A percentile compares a stretch with the other conserved stretches of the same genome.
Evolutionary conservation across 2,797 vertebrate species (phyloP).

Genomic region (Hyperoplus immaculatus): DNA sequence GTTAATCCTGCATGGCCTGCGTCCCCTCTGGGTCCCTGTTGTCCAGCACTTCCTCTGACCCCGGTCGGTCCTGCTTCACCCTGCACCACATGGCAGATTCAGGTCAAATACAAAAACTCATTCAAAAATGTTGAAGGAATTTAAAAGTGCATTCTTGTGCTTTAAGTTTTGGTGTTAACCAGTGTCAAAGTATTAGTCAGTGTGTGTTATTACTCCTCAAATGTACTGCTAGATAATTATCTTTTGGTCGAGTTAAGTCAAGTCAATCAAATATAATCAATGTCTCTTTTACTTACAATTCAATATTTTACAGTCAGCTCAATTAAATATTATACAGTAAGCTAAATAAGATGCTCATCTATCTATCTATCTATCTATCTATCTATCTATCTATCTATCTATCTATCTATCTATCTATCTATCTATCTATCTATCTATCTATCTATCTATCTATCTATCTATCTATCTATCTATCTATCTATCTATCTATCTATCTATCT

Average conservation of each 20-base stretch:
- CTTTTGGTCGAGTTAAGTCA: no score
- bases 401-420: no score
- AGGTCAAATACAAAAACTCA: not conserved
- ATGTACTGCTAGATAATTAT: not conserved
- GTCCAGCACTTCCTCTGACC: constrained; percentile 91
- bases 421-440: no score
- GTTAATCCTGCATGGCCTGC: constrained; percentile 87
- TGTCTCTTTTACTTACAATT: not conserved
- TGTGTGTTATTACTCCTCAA: not conserved
- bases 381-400: no score
- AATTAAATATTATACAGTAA: not conserved
- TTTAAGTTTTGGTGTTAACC: not conserved
- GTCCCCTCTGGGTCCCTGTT: constrained; percentile 93
- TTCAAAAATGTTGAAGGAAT: not conserved
- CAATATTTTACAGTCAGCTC: no score
- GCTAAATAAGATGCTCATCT: not conserved
- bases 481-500: no score
- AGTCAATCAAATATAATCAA: not conserved
- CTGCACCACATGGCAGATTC: constrained; percentile 69
- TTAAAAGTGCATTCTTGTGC: not conserved
- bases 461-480: no score
- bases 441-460: no score
- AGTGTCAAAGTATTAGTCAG: not conserved
- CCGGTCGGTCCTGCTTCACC: constrained; percentile 95
- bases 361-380: no score